Conservation (phyloP, 2,888 invertebrate genomes). For the Leptinotarsa haldemani region DNA sequence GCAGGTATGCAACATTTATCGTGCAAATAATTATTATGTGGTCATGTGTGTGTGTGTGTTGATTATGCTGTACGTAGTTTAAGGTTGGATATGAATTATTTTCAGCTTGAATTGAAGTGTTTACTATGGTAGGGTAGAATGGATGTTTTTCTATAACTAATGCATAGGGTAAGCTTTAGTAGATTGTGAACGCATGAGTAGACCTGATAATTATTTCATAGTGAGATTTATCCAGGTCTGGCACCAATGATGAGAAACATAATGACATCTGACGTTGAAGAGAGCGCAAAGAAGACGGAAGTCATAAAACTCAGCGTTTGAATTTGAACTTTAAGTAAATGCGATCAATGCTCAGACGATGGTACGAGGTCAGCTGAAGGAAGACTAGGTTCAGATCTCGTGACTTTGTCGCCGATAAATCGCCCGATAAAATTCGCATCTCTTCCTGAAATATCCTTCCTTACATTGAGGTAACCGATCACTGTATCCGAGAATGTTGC, state of each 20-base stretch:
- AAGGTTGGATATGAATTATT: slow-evolving; percentile 21
- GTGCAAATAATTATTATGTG: slow-evolving; percentile 21
- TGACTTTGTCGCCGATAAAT: too few species aligned
- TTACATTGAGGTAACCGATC: not conserved
- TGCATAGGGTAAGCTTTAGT: not conserved
- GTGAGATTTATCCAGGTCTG: too few species aligned
- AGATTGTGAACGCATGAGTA: not conserved
- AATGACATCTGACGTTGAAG: too few species aligned
- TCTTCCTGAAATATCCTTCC: not conserved
- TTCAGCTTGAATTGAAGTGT: not conserved
- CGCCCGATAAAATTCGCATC: not conserved
- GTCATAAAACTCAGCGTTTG: too few species aligned
- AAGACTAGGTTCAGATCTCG: too few species aligned
- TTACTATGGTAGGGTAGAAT: not conserved
- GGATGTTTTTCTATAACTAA: not conserved
- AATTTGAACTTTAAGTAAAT: too few species aligned
- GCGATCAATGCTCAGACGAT: too few species aligned
- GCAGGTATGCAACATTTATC: slow-evolving; percentile 25
- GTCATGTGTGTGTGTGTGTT: slow-evolving; percentile 12
- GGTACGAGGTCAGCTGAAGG: too few species aligned
- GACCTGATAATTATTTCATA: too few species aligned
- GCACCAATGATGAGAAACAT: too few species aligned
- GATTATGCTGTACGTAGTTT: slow-evolving; percentile 13
- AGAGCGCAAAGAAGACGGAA: too few species aligned
- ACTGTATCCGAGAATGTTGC: too few species aligned